A percentile compares a stretch with the other conserved stretches of the same genome.
Conservation (phyloP, 2,113 vertebrate species). For the Hucho hucho region DNA sequence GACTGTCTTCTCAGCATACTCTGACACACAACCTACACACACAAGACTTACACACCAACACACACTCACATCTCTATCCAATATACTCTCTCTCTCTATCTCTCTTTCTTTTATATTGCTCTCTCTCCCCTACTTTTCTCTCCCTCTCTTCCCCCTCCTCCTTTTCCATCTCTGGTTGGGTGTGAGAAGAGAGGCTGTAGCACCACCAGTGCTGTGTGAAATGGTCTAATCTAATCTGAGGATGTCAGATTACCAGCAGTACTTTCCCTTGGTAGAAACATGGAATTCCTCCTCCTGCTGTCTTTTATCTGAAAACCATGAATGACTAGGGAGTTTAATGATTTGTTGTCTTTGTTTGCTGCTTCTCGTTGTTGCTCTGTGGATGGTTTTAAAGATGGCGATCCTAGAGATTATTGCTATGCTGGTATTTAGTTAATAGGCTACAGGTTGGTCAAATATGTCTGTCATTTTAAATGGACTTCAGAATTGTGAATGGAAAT, state of each 20-base stretch:
- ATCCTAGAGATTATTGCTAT: neutral
- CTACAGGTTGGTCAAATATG: too few relatives aligned
- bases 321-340: neutral
- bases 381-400: neutral
- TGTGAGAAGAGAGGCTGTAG: too few relatives aligned
- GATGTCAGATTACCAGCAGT: neutral
- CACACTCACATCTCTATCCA: too few relatives aligned
- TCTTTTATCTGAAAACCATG: neutral
- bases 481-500: neutral
- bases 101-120: too few relatives aligned
- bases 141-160: neutral
- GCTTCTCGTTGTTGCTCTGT: neutral
- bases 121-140: too few relatives aligned
- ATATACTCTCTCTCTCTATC: too few relatives aligned
- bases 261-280: conserved; percentile 1
- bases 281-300: neutral
- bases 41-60: too few relatives aligned
- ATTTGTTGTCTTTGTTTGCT: neutral
- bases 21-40: too few relatives aligned
- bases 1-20: too few relatives aligned
- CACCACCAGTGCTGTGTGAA: too few relatives aligned
- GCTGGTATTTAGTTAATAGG: neutral
- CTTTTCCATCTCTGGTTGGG: conserved; percentile 4
- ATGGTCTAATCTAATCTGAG: neutral
- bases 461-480: neutral